A percentile compares a stretch with the other conserved stretches of the same genome.
phyloP scores from a whole-genome alignment of 2,113 vertebrate genomes.

The Barnardius zonarius region DNA sequence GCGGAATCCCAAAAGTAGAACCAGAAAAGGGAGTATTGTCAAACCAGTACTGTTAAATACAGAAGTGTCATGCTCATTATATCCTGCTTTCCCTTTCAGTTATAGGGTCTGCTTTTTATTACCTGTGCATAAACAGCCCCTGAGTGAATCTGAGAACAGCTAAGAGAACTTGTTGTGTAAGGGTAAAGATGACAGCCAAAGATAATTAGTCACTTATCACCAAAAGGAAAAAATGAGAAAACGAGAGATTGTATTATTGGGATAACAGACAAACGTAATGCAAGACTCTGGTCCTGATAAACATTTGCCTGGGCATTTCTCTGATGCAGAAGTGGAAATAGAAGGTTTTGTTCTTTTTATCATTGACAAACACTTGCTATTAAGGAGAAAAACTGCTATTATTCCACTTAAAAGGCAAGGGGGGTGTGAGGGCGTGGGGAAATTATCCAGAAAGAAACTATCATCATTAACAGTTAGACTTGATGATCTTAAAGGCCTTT shows the following conservation, averaged over 20 bases:
- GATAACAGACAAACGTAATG: not conserved
- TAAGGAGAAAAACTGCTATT: not conserved
- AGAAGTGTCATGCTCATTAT: conserved; percentile 29
- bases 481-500: not conserved
- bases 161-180: not conserved
- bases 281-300: not conserved
- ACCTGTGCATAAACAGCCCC: not conserved
- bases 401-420: not conserved
- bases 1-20: not conserved
- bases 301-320: not conserved
- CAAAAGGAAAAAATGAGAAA: conserved; percentile 20
- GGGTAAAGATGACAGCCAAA: not conserved
- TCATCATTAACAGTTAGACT: not conserved
- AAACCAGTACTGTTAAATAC: conserved; percentile 51
- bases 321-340: not conserved
- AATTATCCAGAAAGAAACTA: not conserved
- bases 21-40: conserved; percentile 38
- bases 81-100: conserved; percentile 31
- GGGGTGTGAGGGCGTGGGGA: not conserved
- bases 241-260: not conserved
- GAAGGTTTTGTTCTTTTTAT: not conserved
- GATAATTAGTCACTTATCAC: not conserved
- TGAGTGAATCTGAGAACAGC: not conserved
- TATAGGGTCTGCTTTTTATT: not conserved
- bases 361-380: not conserved